These are phyloP conservation scores for Onychorhynchus coronatus DNA, from an alignment of 2,113 vertebrate genomes.

Conservation along the genomic window DNA sequence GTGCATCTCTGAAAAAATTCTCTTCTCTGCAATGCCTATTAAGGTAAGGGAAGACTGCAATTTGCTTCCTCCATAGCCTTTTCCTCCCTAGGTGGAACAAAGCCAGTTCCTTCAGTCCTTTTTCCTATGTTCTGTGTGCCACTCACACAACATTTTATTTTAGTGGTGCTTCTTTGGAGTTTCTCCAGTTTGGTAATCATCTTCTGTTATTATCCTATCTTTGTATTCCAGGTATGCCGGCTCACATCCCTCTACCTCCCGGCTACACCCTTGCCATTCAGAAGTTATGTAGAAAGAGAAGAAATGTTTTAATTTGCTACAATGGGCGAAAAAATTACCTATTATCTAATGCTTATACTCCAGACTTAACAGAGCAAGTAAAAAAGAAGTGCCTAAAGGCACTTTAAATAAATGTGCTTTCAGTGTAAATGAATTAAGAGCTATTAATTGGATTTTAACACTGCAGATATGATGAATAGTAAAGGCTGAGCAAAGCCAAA, in stretches of 20 bases:
- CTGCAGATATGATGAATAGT: not conserved
- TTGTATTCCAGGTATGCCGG: not conserved
- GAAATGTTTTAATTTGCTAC: not conserved
- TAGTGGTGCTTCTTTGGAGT: not conserved
- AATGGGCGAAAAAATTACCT: not conserved
- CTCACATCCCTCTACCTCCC: not conserved
- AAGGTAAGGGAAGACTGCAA: not conserved
- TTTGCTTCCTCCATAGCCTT: not conserved
- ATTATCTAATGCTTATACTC: not conserved
- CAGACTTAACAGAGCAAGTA: not conserved
- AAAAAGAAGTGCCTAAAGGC: not conserved
- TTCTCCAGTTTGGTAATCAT: not conserved
- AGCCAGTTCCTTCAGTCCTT: not conserved
- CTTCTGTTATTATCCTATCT: not conserved
- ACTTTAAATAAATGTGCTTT: not conserved
- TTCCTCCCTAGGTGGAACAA: not conserved
- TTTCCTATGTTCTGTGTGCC: rapidly evolving
- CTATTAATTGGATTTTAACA: not conserved
- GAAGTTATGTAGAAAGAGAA: not conserved
- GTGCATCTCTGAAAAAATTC: not conserved
- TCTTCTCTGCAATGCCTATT: not conserved
- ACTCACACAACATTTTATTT: not conserved
- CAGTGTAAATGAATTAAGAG: not conserved
- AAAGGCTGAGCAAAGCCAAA: not conserved
- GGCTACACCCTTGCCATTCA: not conserved